Conservation (phyloP, 2,888 invertebrate species). For the Iselma pallidipennis region DNA sequence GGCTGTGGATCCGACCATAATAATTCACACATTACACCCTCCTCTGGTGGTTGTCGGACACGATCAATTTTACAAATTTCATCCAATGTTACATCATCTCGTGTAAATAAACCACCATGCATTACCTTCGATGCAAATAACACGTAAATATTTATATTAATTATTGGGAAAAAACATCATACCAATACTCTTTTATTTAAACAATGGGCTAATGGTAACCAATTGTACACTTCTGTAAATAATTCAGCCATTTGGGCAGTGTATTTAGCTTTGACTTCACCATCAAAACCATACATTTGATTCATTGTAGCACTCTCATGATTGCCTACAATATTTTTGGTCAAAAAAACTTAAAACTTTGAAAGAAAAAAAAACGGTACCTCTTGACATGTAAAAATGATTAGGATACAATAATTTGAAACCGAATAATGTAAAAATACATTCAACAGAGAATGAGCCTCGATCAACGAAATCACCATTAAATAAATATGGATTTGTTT, state of each 20-base stretch:
- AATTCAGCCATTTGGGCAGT: slow-evolving; percentile 93
- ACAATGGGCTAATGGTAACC: slow-evolving; percentile 94
- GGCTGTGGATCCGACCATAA: slow-evolving; percentile 99
- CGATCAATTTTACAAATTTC: slow-evolving; percentile 88
- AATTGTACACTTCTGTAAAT: slow-evolving; percentile 99
- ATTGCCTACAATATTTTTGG: slow-evolving; percentile 72
- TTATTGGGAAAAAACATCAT: slow-evolving; percentile 39
- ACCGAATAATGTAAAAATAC: slow-evolving; percentile 96
- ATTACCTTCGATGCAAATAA: slow-evolving; percentile 68
- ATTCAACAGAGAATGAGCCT: slow-evolving; percentile 99
- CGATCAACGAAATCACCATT: slow-evolving; percentile 99
- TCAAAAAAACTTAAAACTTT: neutral
- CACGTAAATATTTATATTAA: neutral
- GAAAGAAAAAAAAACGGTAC: slow-evolving; percentile 67
- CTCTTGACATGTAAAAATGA: slow-evolving; percentile 97
- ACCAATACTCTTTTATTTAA: slow-evolving; percentile 83
- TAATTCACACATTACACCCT: slow-evolving; percentile 95
- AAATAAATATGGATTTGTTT: slow-evolving; percentile 96
- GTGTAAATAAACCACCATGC: slow-evolving; percentile 98
- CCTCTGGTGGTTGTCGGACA: slow-evolving; percentile 96
- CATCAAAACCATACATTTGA: slow-evolving; percentile 99
- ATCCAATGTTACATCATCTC: slow-evolving; percentile 89
- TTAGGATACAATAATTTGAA: slow-evolving; percentile 96
- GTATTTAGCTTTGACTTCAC: slow-evolving; percentile 97
- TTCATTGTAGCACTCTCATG: slow-evolving; percentile 99